A percentile compares a stretch with the other conserved stretches of the same genome.
phyloP scores from a whole-genome alignment of 2,888 invertebrate genomes.

The Agriopis marginaria region DNA sequence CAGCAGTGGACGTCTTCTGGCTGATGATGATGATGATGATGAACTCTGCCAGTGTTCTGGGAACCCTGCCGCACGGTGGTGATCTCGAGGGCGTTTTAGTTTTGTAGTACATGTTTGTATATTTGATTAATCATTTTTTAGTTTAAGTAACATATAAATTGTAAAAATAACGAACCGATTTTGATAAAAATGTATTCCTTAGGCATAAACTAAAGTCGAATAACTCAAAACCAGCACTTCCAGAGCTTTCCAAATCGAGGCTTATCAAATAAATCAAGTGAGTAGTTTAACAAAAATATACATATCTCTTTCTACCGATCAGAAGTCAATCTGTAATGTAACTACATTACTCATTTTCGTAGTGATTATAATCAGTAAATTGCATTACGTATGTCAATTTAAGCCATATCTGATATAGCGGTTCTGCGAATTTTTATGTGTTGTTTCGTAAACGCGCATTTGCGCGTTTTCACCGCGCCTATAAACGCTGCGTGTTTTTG shows the following conservation, averaged over 20 bases:
- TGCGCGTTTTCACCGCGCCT: slow-evolving; percentile 1
- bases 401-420: slow-evolving; percentile 25
- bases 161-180: too few relatives aligned
- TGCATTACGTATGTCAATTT: slow-evolving; percentile 38
- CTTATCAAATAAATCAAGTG: too few relatives aligned
- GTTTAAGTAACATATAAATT: too few relatives aligned
- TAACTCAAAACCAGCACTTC: neutral
- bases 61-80: too few relatives aligned
- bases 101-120: too few relatives aligned
- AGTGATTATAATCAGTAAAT: slow-evolving; percentile 32
- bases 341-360: slow-evolving; percentile 18
- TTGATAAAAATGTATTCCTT: too few relatives aligned
- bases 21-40: too few relatives aligned
- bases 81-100: too few relatives aligned
- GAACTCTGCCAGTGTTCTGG: too few relatives aligned
- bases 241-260: slow-evolving; percentile 2
- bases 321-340: slow-evolving; percentile 15
- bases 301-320: slow-evolving; percentile 10
- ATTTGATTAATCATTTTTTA: too few relatives aligned
- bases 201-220: too few relatives aligned
- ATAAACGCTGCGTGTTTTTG: slow-evolving; percentile 15
- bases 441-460: slow-evolving; percentile 4
- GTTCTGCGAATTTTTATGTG: slow-evolving; percentile 30
- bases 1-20: too few relatives aligned
- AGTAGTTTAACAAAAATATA: neutral